Conservation (phyloP, 2,113 vertebrate species). For the Columba livia region DNA sequence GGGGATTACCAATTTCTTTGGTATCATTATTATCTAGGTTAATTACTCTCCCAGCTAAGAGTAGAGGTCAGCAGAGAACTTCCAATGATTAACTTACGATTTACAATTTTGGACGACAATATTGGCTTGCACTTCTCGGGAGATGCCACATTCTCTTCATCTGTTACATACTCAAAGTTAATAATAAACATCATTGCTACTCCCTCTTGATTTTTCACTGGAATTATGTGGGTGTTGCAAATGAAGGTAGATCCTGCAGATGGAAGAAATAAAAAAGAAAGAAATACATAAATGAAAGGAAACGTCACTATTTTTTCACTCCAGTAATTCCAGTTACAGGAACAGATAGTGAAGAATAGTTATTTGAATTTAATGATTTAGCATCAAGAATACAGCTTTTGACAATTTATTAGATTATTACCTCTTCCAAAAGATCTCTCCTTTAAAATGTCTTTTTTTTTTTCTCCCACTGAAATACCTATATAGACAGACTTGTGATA, state of each 20-base stretch:
- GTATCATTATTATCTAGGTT: neutral
- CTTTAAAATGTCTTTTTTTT: neutral
- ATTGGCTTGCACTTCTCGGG: conserved; percentile 88
- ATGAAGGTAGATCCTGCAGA: conserved; percentile 90
- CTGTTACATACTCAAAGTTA: conserved; percentile 91
- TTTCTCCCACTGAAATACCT: neutral
- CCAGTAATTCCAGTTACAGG: neutral
- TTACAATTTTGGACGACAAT: conserved; percentile 87
- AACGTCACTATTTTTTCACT: neutral
- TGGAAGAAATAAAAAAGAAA: neutral
- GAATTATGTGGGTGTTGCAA: conserved; percentile 94
- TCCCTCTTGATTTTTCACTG: conserved; percentile 97
- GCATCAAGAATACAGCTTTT: neutral
- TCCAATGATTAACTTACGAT: conserved; percentile 82
- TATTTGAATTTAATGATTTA: neutral
- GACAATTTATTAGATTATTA: neutral
- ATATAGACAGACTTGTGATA: neutral
- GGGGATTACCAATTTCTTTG: neutral
- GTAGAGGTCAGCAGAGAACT: neutral
- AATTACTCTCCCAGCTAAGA: neutral
- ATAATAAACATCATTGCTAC: conserved; percentile 99
- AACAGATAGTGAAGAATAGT: neutral
- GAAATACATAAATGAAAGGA: neutral
- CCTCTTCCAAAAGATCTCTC: neutral
- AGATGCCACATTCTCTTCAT: conserved; percentile 84